These are phyloP conservation scores for Corvus cornix DNA, from an alignment of 2,113 vertebrate genomes.

Conservation along the genomic window DNA sequence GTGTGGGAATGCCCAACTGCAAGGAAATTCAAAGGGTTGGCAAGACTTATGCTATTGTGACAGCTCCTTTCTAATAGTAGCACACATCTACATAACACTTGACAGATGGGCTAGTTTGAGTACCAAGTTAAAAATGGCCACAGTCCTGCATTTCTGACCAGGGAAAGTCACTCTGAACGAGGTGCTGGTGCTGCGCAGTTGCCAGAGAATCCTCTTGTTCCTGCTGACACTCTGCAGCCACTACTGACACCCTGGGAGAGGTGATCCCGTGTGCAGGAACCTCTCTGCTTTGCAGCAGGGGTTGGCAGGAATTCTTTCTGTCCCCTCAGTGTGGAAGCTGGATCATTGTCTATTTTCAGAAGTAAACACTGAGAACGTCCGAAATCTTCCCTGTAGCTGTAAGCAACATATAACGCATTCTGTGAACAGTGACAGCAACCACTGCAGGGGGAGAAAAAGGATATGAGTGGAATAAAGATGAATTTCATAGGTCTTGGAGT, in stretches of 20 bases:
- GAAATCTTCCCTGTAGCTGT: not conserved
- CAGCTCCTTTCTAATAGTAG: not conserved
- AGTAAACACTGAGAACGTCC: not conserved
- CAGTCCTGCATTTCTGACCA: not conserved
- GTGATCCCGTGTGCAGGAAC: not conserved
- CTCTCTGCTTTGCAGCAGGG: not conserved
- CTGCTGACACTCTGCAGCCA: rapidly evolving
- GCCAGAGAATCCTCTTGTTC: not conserved
- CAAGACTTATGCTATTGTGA: not conserved
- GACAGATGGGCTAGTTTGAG: not conserved
- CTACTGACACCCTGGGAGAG: not conserved
- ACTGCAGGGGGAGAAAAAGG: not conserved
- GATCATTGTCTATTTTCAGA: not conserved
- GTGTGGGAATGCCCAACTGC: not conserved
- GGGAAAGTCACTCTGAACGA: not conserved
- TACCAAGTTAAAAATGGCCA: not conserved
- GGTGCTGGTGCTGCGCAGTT: not conserved
- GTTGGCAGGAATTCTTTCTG: not conserved
- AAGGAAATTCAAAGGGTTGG: not conserved
- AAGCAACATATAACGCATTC: not conserved
- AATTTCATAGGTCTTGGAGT: not conserved
- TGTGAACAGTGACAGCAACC: not conserved
- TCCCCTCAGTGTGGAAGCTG: not conserved
- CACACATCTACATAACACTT: not conserved
- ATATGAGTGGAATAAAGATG: not conserved